Base-by-base conservation (phyloP, 1,140 invertebrate genomes). In the Lasioglossum baleicum region DNA sequence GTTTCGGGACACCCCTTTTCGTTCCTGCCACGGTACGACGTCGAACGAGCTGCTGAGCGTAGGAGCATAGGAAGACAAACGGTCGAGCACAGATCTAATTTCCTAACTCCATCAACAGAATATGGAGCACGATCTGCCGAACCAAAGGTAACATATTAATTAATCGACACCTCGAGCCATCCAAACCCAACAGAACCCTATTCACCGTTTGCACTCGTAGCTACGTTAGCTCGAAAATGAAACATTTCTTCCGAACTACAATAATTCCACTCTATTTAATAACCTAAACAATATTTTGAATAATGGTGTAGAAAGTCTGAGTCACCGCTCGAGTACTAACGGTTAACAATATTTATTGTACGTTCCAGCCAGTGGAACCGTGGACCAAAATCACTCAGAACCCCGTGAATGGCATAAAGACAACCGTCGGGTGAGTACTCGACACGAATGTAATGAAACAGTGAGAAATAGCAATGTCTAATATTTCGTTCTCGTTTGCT, bases 351-450 rank as follows among this genome's bases (percentile, higher is more conserved):
- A n/a, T 3, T 20, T 48, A 40, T 72, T 72, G 5, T 22, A 48
- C 42, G 4, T 72, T 56, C 6, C n/a, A 80, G 78, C 72, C 63
- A 0, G 72, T 74, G 17, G 63, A 74, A 26, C 78, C 78, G 8
- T 86, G 84, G 84, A 86, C 75, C 35, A 80, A 22, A 17, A 80
- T 85, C 61, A 51, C 40, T 22, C 72, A 83, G 31, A 68, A 83
- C 13, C 83, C 83, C 5, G 70, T 75, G 20, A 74, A 79, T 66
- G 63, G 68, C 10, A 60, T 85, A 5, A 64, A 80, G 22, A 63
- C 77, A 5, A 65, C 63, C 11, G 53, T 63, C 11, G 80, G 80
- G 80, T 82, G 67, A 82, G 13, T 78, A 69, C 44, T 8, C 7
- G 1, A 11, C 7, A 2, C 8, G 0, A 13, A 63, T 44, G 0